Evolutionary conservation across 2,888 invertebrate genomes (phyloP).

Genomic region (Phorcus lineatus): DNA sequence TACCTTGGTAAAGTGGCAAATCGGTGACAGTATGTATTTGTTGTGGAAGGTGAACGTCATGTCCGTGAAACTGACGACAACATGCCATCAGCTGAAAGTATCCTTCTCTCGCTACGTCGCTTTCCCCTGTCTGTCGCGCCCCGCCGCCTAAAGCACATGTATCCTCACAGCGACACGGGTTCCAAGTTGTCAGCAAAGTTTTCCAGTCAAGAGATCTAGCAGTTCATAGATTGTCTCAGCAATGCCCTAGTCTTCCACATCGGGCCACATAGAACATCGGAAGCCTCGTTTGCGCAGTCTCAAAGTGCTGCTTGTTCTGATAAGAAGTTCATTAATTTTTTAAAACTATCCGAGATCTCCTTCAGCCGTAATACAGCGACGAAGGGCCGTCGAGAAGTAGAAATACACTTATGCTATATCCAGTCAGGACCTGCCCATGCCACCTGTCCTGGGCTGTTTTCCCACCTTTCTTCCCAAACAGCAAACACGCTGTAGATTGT

Average conservation of each 20-base stretch:
- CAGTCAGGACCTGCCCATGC: not conserved
- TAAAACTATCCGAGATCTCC: not conserved
- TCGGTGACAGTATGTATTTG: not conserved
- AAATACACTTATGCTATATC: not conserved
- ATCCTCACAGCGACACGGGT: not conserved
- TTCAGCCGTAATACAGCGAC: not conserved
- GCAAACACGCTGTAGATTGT: not conserved
- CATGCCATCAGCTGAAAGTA: not conserved
- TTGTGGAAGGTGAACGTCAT: not conserved
- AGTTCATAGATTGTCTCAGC: not conserved
- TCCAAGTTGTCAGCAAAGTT: conserved; percentile 13
- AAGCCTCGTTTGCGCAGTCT: conserved; percentile 4
- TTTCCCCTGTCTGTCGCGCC: not conserved
- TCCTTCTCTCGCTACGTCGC: not conserved
- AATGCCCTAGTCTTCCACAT: not conserved
- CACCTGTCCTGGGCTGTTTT: not conserved
- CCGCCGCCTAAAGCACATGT: not conserved
- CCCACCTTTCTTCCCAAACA: not conserved
- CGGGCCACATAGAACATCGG: not conserved
- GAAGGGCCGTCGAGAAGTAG: not conserved
- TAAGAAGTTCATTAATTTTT: conserved; percentile 10
- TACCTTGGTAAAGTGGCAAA: not conserved
- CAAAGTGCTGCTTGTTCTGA: conserved; percentile 11
- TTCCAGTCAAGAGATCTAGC: conserved; percentile 1
- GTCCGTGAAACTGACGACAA: conserved; percentile 2